phyloP scores from a whole-genome alignment of 2,113 vertebrate genomes.

The Pygoscelis antarcticus region DNA sequence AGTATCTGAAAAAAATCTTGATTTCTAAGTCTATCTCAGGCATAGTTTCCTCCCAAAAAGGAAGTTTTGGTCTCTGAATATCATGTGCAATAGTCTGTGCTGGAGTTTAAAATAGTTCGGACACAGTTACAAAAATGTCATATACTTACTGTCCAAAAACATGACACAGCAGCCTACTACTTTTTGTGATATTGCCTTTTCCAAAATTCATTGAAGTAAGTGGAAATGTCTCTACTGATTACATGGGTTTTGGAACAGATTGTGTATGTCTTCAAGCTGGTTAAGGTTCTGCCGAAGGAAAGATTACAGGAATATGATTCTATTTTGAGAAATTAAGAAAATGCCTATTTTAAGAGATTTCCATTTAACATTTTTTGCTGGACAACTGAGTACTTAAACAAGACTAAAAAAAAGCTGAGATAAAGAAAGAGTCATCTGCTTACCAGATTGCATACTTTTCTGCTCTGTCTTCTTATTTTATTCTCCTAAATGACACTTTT shows the following conservation, averaged over 20 bases:
- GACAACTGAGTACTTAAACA: background rate
- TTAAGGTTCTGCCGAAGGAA: slow-evolving; percentile 5
- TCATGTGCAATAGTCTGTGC: background rate
- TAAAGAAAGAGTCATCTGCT: background rate
- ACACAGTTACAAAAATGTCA: background rate
- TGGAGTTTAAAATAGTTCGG: slow-evolving; percentile 5
- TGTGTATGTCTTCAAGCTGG: background rate
- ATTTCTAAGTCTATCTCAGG: background rate
- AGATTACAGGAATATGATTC: background rate
- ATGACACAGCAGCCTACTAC: background rate
- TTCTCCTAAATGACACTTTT: background rate
- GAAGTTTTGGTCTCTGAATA: background rate
- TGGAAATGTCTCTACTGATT: slow-evolving; percentile 5
- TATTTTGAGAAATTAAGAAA: slow-evolving; percentile 39
- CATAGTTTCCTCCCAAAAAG: background rate
- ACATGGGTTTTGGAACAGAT: slow-evolving; percentile 24
- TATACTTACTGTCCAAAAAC: background rate
- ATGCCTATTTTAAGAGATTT: slow-evolving; percentile 4
- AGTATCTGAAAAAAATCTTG: background rate
- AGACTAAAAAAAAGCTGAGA: background rate
- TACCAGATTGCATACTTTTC: background rate
- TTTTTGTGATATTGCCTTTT: background rate
- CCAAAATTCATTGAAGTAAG: slow-evolving; percentile 10
- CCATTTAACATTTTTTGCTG: background rate
- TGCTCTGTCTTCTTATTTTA: background rate